These are phyloP conservation scores for Hydropotes inermis DNA, from an alignment of 2,113 vertebrate genomes.

Conservation along the genomic window DNA sequence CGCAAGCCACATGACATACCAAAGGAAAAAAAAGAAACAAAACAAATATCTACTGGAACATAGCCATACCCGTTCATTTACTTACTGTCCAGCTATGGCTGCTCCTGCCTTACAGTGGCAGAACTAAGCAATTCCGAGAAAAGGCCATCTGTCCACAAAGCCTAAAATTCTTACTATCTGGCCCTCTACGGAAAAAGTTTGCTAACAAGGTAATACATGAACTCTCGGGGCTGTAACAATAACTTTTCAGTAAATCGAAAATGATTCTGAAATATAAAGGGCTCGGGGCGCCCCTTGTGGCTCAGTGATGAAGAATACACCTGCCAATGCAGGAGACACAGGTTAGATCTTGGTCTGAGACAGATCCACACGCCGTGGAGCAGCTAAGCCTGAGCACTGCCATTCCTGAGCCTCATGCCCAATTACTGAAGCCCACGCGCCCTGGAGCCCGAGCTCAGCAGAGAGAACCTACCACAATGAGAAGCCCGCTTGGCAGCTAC, in stretches of 20 bases:
- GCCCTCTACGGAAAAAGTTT: background rate
- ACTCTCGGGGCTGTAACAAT: background rate
- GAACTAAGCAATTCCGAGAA: background rate
- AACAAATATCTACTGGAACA: background rate
- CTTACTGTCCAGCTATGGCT: background rate
- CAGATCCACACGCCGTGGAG: background rate
- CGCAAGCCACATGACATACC: background rate
- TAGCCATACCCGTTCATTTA: background rate
- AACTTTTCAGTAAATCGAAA: background rate
- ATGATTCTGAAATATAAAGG: background rate
- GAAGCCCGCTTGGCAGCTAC: background rate
- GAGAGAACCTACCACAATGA: background rate
- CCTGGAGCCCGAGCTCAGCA: background rate
- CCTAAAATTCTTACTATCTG: background rate
- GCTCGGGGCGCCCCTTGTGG: background rate
- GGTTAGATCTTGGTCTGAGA: background rate
- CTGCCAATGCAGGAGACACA: background rate
- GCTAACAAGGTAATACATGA: background rate
- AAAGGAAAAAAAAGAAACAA: background rate
- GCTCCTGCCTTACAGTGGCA: background rate
- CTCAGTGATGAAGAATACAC: background rate
- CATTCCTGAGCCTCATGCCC: background rate
- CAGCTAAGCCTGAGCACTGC: background rate
- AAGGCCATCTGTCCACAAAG: background rate
- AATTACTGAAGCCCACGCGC: rapidly evolving